Conservation (phyloP, 2,888 invertebrate genomes). For the Desoria tigrina region DNA sequence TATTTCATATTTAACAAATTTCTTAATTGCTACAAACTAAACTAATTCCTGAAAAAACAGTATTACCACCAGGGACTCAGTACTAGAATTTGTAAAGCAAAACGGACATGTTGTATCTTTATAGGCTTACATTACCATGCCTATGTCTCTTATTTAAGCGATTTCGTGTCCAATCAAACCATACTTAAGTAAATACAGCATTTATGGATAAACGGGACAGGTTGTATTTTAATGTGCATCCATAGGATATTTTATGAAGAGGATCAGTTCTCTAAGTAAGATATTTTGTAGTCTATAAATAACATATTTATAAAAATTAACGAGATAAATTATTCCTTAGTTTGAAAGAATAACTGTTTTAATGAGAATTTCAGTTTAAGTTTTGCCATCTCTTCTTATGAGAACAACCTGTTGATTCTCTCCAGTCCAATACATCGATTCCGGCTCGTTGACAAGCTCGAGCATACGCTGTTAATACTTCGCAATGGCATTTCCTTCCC, state of each 20-base stretch:
- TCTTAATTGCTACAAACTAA: background rate
- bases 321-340: slow-evolving; percentile 12
- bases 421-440: slow-evolving; percentile 71
- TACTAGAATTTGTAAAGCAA: slow-evolving; percentile 18
- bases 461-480: slow-evolving; percentile 84
- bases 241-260: background rate
- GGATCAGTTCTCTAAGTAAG: background rate
- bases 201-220: background rate
- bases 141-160: background rate
- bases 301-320: slow-evolving; percentile 9
- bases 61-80: slow-evolving; percentile 10
- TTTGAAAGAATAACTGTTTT: background rate
- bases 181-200: background rate
- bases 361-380: slow-evolving; percentile 17
- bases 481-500: slow-evolving; percentile 77
- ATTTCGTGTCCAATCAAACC: background rate
- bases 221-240: background rate
- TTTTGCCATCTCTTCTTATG: slow-evolving; percentile 50
- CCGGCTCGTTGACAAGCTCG: slow-evolving; percentile 81
- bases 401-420: slow-evolving; percentile 67
- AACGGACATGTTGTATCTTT: background rate
- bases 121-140: background rate
- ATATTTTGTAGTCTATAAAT: background rate
- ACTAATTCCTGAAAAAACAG: background rate
- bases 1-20: slow-evolving; percentile 11